phyloP scores from a whole-genome alignment of 2,888 invertebrate genomes.

The Dasypolia templi region DNA sequence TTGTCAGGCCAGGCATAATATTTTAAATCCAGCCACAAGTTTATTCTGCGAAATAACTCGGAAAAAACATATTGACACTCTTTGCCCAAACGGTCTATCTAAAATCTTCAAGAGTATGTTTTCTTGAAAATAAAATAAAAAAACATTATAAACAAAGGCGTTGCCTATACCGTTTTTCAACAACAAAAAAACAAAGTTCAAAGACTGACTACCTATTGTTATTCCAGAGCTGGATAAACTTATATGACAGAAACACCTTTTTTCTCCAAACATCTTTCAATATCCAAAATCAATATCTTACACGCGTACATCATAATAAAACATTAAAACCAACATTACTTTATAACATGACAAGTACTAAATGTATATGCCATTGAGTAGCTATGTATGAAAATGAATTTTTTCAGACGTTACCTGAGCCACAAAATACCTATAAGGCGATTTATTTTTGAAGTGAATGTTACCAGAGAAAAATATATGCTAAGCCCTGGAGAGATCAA shows the following conservation, averaged over 20 bases:
- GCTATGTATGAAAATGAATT: conserved; percentile 58
- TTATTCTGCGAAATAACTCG: neutral
- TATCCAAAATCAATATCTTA: conserved; percentile 38
- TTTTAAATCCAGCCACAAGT: neutral
- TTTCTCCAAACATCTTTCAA: conserved; percentile 35
- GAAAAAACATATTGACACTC: neutral
- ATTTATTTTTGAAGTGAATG: conserved; percentile 53
- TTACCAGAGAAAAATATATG: conserved; percentile 52
- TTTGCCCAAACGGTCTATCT: neutral
- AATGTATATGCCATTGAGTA: conserved; percentile 34
- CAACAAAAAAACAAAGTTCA: neutral
- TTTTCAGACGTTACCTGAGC: conserved; percentile 44
- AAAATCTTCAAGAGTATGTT: neutral
- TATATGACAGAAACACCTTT: conserved; percentile 19
- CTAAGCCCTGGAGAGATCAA: conserved; percentile 49
- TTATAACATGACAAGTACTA: conserved; percentile 38
- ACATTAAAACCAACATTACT: conserved; percentile 35
- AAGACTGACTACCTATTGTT: neutral
- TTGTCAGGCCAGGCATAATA: neutral
- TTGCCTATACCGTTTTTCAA: neutral
- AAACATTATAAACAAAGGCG: neutral
- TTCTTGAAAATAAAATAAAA: neutral
- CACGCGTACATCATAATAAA: conserved; percentile 39
- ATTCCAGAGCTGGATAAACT: conserved; percentile 15
- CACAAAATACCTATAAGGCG: conserved; percentile 39